A percentile compares a stretch with the other conserved stretches of the same genome.
phyloP scores from a whole-genome alignment of 2,113 vertebrate species.

The Psittacula cyanocephala region DNA sequence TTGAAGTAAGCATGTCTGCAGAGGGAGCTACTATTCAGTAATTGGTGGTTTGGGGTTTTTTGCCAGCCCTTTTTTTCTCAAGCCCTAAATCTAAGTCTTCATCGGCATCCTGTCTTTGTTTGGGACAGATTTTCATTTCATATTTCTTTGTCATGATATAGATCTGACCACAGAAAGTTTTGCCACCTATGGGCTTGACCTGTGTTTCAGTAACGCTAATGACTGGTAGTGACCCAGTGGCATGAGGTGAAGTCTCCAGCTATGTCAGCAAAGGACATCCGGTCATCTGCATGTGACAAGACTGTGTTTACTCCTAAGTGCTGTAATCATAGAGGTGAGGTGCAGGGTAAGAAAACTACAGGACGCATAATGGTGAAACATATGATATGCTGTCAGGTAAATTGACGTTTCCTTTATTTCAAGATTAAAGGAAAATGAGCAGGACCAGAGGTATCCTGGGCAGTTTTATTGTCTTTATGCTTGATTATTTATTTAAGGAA shows the following conservation, averaged over 20 bases:
- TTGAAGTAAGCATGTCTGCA: not conserved
- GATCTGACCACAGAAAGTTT: not conserved
- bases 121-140: not conserved
- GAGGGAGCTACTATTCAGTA: not conserved
- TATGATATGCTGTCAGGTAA: not conserved
- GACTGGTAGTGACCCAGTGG: not conserved
- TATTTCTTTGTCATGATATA: not conserved
- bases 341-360: not conserved
- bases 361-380: not conserved
- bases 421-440: not conserved
- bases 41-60: not conserved
- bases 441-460: not conserved
- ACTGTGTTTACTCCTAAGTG: not conserved
- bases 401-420: not conserved
- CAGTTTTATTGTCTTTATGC: not conserved
- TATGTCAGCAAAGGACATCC: not conserved
- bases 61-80: not conserved
- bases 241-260: not conserved
- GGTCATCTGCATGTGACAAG: not conserved
- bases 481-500: not conserved
- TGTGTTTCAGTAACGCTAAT: not conserved
- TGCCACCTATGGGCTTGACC: not conserved
- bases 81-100: not conserved
- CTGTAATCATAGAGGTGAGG: not conserved
- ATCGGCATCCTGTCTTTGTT: not conserved